These are phyloP conservation scores for Hipposideros armiger DNA, from an alignment of 2,113 vertebrate genomes.

Conservation along the genomic window DNA sequence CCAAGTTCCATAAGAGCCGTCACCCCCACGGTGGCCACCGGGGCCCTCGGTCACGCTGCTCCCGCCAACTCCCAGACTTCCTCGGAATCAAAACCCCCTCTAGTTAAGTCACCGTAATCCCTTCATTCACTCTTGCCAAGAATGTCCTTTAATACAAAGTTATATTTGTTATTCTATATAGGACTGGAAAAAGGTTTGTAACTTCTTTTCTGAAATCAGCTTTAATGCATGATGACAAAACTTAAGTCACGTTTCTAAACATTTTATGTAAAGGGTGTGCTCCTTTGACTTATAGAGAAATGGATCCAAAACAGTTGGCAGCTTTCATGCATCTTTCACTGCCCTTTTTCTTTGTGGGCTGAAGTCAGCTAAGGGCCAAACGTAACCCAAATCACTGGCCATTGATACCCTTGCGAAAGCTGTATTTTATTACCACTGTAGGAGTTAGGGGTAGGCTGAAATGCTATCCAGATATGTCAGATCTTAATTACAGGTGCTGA, in stretches of 20 bases:
- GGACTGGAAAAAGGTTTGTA: slow-evolving; percentile 6
- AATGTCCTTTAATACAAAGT: slow-evolving; percentile 56
- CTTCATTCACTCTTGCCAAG: slow-evolving; percentile 24
- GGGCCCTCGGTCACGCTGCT: background rate
- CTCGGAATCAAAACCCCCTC: background rate
- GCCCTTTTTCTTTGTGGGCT: background rate
- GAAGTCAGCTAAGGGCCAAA: background rate
- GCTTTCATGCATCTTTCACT: background rate
- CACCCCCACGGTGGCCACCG: fast-evolving
- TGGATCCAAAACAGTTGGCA: slow-evolving; percentile 44
- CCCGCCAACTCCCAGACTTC: background rate
- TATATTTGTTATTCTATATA: background rate
- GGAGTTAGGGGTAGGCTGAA: background rate
- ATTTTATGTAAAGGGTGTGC: background rate
- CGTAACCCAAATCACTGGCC: background rate
- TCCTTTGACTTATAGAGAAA: background rate
- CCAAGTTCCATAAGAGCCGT: background rate
- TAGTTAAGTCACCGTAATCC: background rate
- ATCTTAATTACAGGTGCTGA: slow-evolving; percentile 51
- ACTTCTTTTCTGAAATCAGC: slow-evolving; percentile 32
- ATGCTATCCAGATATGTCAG: slow-evolving; percentile 17
- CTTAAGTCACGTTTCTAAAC: slow-evolving; percentile 54
- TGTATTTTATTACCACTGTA: slow-evolving; percentile 22
- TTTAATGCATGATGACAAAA: slow-evolving; percentile 70
- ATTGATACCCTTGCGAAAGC: background rate